Base-by-base conservation (phyloP, 2,888 invertebrate species). In the Mamestra brassicae region DNA sequence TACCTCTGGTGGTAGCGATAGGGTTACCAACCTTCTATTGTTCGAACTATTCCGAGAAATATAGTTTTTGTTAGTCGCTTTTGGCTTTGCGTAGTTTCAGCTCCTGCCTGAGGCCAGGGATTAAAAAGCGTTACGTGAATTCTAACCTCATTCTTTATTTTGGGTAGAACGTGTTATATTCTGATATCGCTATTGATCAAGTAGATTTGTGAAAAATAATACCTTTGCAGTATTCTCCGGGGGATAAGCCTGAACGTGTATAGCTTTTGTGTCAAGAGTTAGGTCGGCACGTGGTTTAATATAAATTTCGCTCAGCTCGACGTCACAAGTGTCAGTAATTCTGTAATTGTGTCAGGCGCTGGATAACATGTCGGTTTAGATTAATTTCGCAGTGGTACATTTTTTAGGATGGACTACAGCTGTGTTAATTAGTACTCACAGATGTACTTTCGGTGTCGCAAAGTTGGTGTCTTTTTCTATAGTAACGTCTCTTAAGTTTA, bases 261-360 rank as follows among this genome's bases (percentile, higher is more conserved):
- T 57, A 54, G 67, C 79, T 55, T 79, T 79, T 58, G 50, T 60
- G 57, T 79, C 68, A 68, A 72, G 61, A 68, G 73, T 72, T 55
- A 82, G 47, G 60, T 55, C 54, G 47, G 65, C 67, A 64, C 72
- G 72, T 72, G 64, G 65, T 61, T 78, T 73, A 62, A 78, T 80
- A 80, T 80, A 83, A 83, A 79, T 79, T 79, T 73, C 38, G 65
- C 58, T 65, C 67, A 65, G 54, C 47, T 55, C 50, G 52, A 63
- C 74, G 73, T 66, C 66, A 83, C 84, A 62, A 80, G 66, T 71
- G 63, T 47, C 66, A 67, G 80, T 83, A 66, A 80, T 83, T 79
- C 80, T 65, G 68, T 73, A 83, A 74, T 83, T 79, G 79, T 73
- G 73, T 69, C 83, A 73, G 57, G 52, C 66, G 71, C 66, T 50